Evolutionary conservation across 2,113 vertebrate genomes (phyloP).

Genomic region (Chaetodon trifascialis): DNA sequence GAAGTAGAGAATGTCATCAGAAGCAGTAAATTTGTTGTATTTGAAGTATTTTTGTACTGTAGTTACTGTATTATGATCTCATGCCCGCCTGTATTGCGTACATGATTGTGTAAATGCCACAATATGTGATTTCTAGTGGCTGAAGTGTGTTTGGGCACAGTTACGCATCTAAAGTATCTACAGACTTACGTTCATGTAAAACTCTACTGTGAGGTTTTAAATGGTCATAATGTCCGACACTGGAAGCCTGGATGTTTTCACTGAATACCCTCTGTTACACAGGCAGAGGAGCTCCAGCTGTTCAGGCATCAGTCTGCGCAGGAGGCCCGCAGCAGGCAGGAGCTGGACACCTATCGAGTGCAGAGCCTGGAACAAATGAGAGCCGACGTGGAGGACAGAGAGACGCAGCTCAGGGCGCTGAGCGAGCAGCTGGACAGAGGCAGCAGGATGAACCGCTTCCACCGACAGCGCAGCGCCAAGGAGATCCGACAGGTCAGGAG

Average conservation of each 20-base stretch:
- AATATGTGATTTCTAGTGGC: no score
- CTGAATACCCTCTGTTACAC: not conserved
- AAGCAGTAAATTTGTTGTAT: no score
- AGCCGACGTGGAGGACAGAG: constrained; percentile 74
- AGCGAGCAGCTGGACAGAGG: constrained; percentile 75
- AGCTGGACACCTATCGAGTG: constrained; percentile 70
- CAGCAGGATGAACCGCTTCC: constrained; percentile 67
- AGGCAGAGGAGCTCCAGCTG: constrained; percentile 81
- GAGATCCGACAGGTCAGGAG: constrained; percentile 77
- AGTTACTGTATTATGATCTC: no score
- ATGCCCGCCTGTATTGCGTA: not conserved
- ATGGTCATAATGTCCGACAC: not conserved
- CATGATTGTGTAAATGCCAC: not conserved
- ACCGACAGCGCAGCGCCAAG: constrained; percentile 71
- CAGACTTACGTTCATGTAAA: not conserved
- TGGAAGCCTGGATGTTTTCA: not conserved
- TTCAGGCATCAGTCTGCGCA: constrained; percentile 64
- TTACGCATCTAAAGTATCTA: no score
- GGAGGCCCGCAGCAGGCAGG: constrained; percentile 74
- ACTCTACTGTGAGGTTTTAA: not conserved
- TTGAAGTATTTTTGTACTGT: no score
- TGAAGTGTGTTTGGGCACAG: no score
- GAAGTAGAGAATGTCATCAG: no score
- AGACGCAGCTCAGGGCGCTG: constrained; percentile 70
- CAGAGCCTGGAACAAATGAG: constrained; percentile 79